Percentiles rank a stretch among this genome's conserved stretches.
These are phyloP conservation scores for Orchesellides sinensis DNA, from an alignment of 2,888 invertebrate genomes.

Conservation along the genomic window DNA sequence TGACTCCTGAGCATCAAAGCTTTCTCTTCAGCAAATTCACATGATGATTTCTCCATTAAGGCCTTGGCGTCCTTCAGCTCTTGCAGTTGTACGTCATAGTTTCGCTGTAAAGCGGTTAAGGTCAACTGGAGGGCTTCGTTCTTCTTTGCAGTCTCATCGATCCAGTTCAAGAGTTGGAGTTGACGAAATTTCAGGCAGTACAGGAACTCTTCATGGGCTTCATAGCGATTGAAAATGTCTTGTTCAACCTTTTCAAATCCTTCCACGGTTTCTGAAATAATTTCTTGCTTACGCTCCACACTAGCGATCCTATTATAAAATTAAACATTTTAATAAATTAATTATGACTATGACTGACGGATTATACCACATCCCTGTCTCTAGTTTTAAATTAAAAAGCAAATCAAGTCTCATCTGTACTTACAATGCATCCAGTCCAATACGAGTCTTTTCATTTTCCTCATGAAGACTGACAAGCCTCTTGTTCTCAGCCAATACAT, in stretches of 20 bases:
- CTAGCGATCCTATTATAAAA: background rate
- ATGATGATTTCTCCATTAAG: too few species aligned
- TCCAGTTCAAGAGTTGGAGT: conserved; percentile 15
- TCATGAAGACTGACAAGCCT: background rate
- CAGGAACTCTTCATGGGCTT: conserved; percentile 32
- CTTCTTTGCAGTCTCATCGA: background rate
- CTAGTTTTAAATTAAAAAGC: background rate
- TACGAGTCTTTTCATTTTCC: conserved; percentile 4
- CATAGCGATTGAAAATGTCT: conserved; percentile 19
- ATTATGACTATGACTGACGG: background rate
- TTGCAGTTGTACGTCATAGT: background rate
- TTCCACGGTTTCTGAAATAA: background rate
- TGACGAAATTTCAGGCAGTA: conserved; percentile 34
- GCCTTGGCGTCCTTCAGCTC: background rate
- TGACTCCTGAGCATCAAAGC: too few species aligned
- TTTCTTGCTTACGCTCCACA: conserved; percentile 28
- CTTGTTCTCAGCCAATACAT: conserved; percentile 16
- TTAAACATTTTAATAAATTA: background rate
- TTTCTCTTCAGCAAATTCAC: too few species aligned
- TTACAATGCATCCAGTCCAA: conserved; percentile 22
- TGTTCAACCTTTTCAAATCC: conserved; percentile 13
- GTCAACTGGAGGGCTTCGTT: background rate
- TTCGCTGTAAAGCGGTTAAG: background rate
- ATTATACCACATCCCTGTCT: too few species aligned
- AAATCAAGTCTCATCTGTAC: background rate